Percentiles rank a stretch among this genome's conserved stretches.
Conservation (phyloP, 2,888 invertebrate species). For the Ypsolopha sequella region DNA sequence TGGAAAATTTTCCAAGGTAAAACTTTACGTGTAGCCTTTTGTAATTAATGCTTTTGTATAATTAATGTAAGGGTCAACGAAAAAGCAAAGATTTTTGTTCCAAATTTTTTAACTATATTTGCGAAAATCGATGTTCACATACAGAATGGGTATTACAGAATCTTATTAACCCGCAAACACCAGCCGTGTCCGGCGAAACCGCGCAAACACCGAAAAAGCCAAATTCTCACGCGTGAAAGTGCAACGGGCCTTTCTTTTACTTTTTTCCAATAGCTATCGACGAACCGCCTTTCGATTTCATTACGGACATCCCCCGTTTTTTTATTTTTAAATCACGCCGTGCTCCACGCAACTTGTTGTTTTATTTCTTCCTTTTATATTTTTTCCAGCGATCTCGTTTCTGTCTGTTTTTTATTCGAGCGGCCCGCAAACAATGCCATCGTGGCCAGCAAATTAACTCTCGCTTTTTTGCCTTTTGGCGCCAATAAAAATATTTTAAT, state of each 20-base stretch:
- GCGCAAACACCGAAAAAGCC: slow-evolving; percentile 31
- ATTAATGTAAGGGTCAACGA: too few species aligned
- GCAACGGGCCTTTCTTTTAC: slow-evolving; percentile 49
- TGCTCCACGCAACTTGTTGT: slow-evolving; percentile 52
- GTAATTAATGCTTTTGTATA: neutral
- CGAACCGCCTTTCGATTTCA: slow-evolving; percentile 71
- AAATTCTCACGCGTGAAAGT: slow-evolving; percentile 69
- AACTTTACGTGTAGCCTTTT: neutral
- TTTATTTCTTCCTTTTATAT: slow-evolving; percentile 49
- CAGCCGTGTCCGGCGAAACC: neutral
- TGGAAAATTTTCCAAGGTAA: slow-evolving; percentile 18
- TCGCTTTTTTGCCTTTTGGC: slow-evolving; percentile 62
- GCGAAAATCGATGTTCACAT: too few species aligned
- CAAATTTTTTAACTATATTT: too few species aligned
- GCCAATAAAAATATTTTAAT: slow-evolving; percentile 70
- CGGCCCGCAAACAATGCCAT: slow-evolving; percentile 67
- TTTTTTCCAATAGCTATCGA: slow-evolving; percentile 66
- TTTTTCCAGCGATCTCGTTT: slow-evolving; percentile 48
- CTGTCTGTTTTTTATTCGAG: slow-evolving; percentile 50
- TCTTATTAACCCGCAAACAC: neutral
- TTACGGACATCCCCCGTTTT: slow-evolving; percentile 65
- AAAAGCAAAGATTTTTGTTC: too few species aligned
- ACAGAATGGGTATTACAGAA: neutral
- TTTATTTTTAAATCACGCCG: slow-evolving; percentile 68
- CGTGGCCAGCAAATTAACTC: slow-evolving; percentile 65